phyloP scores from a whole-genome alignment of 2,888 invertebrate genomes.

The Tortrix viridana region DNA sequence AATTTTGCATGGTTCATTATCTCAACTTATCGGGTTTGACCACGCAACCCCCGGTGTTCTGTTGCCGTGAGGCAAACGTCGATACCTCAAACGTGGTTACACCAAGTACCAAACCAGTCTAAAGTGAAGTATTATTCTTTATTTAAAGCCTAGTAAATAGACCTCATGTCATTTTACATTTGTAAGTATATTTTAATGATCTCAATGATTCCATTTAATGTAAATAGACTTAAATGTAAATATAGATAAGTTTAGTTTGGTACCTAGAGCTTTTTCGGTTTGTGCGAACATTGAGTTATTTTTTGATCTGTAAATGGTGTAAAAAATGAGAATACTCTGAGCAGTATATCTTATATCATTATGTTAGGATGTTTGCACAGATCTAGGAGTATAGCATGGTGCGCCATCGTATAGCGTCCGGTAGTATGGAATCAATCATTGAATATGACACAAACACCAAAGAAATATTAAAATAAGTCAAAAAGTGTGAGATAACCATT shows the following conservation, averaged over 20 bases:
- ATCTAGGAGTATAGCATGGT: slow-evolving; percentile 54
- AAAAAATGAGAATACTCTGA: slow-evolving; percentile 33
- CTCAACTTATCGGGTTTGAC: no score
- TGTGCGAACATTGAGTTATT: slow-evolving; percentile 49
- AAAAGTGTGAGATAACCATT: slow-evolving; percentile 65
- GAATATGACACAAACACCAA: slow-evolving; percentile 79
- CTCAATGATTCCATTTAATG: slow-evolving; percentile 83
- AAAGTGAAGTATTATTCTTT: slow-evolving; percentile 77
- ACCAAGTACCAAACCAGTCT: slow-evolving; percentile 76
- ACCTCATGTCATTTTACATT: slow-evolving; percentile 67
- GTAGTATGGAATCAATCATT: slow-evolving; percentile 61
- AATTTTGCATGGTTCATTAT: no score
- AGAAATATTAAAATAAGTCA: slow-evolving; percentile 77
- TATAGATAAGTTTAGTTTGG: slow-evolving; percentile 64
- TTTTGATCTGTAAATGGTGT: slow-evolving; percentile 34
- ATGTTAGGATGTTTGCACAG: slow-evolving; percentile 51
- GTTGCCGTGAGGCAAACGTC: slow-evolving; percentile 46
- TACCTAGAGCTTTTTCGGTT: slow-evolving; percentile 49
- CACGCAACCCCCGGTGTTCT: no score
- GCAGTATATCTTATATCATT: slow-evolving; percentile 43
- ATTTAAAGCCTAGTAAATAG: slow-evolving; percentile 61
- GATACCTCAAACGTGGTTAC: slow-evolving; percentile 71
- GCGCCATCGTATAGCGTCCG: slow-evolving; percentile 77
- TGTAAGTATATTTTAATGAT: slow-evolving; percentile 77
- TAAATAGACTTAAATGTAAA: slow-evolving; percentile 77